These are phyloP conservation scores for Novumbra hubbsi DNA, from an alignment of 2,797 vertebrate species.

Conservation along the genomic window DNA sequence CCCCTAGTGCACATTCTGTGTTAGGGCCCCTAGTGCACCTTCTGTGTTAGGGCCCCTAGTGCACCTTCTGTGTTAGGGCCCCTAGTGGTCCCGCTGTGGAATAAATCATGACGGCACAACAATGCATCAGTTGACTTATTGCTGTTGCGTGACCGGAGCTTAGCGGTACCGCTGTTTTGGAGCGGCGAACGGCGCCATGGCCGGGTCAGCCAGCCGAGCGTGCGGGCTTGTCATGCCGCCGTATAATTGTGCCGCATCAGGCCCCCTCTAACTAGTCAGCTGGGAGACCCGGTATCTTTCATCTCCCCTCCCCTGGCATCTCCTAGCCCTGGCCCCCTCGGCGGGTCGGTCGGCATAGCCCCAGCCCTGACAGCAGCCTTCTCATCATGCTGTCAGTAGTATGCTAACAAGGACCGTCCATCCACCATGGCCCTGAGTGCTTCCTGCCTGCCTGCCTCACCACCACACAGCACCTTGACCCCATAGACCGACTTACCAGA, in stretches of 20 bases:
- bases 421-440: conserved; percentile 77
- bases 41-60: too few relatives aligned
- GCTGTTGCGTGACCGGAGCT: conserved; percentile 89
- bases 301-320: conserved; percentile 49
- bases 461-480: conserved; percentile 44
- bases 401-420: conserved; percentile 92
- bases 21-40: too few relatives aligned
- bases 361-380: conserved; percentile 88
- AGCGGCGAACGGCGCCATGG: conserved; percentile 62
- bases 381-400: conserved; percentile 93
- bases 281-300: conserved; percentile 81
- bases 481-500: conserved; percentile 18
- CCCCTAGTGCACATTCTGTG: too few relatives aligned
- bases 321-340: conserved; percentile 34
- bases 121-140: conserved; percentile 90
- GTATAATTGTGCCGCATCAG: conserved; percentile 89
- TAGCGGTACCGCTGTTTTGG: conserved; percentile 83
- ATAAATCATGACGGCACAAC: conserved; percentile 96
- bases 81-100: conserved; percentile 80
- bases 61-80: conserved; percentile 69
- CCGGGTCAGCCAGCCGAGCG: conserved; percentile 78
- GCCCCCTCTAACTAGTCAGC: conserved; percentile 93
- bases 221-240: conserved; percentile 94
- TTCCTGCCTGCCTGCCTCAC: conserved; percentile 71
- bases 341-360: conserved; percentile 28